Evolutionary conservation across 2,797 vertebrate species (phyloP).

Genomic region (Trematomus bernacchii): DNA sequence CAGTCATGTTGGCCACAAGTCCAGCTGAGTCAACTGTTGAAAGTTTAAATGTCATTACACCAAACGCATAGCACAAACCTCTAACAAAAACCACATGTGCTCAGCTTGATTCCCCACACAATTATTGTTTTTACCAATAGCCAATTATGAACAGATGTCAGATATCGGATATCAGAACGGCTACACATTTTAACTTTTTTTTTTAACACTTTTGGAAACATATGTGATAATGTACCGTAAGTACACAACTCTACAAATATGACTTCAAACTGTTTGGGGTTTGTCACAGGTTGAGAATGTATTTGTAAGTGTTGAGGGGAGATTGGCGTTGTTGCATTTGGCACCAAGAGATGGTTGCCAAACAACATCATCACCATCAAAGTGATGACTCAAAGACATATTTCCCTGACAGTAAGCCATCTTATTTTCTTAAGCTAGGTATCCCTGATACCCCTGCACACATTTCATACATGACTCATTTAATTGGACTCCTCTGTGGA

Average conservation of each 20-base stretch:
- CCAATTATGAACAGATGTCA: too few relatives aligned
- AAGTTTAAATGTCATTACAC: neutral
- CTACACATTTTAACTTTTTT: too few relatives aligned
- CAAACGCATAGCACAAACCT: neutral
- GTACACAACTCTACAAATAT: too few relatives aligned
- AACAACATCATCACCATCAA: neutral
- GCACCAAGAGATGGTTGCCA: neutral
- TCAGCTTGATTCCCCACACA: too few relatives aligned
- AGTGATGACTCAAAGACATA: neutral
- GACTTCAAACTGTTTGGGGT: too few relatives aligned
- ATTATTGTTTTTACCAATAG: too few relatives aligned
- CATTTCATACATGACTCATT: too few relatives aligned
- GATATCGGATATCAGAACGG: too few relatives aligned
- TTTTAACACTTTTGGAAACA: too few relatives aligned
- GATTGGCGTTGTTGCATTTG: neutral
- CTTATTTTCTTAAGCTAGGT: too few relatives aligned
- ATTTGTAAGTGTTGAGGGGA: neutral
- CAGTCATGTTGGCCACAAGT: conserved; percentile 85
- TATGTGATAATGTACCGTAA: too few relatives aligned
- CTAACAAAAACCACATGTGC: too few relatives aligned
- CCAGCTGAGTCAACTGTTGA: conserved; percentile 77
- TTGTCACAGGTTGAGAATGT: neutral
- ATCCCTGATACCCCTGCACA: neutral
- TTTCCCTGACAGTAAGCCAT: neutral
- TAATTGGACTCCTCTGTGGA: neutral